Base-by-base conservation (phyloP, 2,113 vertebrate genomes). In the Athene noctua region DNA sequence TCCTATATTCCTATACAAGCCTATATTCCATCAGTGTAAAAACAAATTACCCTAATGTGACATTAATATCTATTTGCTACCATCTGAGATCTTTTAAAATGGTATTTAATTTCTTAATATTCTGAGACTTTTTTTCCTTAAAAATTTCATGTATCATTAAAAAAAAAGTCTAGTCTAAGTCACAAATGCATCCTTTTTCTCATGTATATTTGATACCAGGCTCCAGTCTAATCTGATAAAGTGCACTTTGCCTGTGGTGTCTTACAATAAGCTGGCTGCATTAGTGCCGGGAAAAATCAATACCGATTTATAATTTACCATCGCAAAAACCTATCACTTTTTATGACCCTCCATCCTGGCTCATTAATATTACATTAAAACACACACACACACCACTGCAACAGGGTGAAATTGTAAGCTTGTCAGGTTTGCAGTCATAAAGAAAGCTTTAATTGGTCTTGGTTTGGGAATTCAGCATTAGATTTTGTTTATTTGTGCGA, bases 261-360 rank as follows among this genome's bases (percentile, higher is more conserved):
- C 98, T 98, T 98, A 99, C 98, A 98, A 98, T 99, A 99, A 98
- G 98, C 98, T 98, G 97, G 97, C 98, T 98, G 98, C 98, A 98
- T 98, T 98, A 98, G 98, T 98, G 98, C 98, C 98, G 98, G 98
- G 98, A 99, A 98, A 99, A 99, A 99, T 99, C 99, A 99, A 99
- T 99, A 99, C 98, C 98, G 98, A 99, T 99, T 99, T 99, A 99
- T 99, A 99, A 99, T 99, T 99, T 99, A 99, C 99, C 99, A 99
- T 99, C 98, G 98, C 98, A 99, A 98, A 98, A 99, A 99, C 99
- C 98, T 98, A 99, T 98, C 98, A 99, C 98, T 99, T 99, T 99
- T 99, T 99, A 99, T 99, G 99, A 98, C 98, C 98, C 98, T 99
- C 98, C 98, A 99, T 99, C 99, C 99, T 98, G 98, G 97, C 98